phyloP scores from a whole-genome alignment of 1,140 invertebrate species.

The Heliconius eleuchia region DNA sequence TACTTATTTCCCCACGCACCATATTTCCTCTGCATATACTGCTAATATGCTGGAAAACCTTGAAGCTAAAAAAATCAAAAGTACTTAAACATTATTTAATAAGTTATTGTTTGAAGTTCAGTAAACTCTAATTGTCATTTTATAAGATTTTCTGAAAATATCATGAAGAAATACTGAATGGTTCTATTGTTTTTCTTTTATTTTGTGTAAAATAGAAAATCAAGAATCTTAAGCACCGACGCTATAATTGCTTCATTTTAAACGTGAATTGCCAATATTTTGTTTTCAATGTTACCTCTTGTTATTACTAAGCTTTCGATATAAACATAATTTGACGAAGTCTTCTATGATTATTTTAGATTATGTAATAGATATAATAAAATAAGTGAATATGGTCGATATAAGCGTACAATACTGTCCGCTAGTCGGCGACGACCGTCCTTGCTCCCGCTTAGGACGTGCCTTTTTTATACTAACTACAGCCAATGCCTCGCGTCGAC shows the following conservation, averaged over 20 bases:
- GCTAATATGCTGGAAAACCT: too few species aligned
- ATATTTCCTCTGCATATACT: too few species aligned
- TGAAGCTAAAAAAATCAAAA: too few species aligned
- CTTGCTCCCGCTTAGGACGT: background rate
- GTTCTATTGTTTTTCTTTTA: background rate
- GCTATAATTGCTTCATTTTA: background rate
- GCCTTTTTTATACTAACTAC: background rate
- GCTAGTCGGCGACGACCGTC: background rate
- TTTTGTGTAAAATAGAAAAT: background rate
- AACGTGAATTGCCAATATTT: conserved; percentile 4
- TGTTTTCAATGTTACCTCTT: background rate
- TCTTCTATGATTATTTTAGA: background rate
- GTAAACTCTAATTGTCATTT: too few species aligned
- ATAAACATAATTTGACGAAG: background rate
- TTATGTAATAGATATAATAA: background rate
- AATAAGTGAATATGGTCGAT: background rate
- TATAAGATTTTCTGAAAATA: too few species aligned
- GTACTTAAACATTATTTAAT: too few species aligned
- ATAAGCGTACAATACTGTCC: background rate
- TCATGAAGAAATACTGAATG: too few species aligned
- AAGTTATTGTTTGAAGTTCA: too few species aligned
- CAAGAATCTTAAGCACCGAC: background rate
- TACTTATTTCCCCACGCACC: too few species aligned
- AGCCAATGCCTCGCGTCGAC: conserved; percentile 51
- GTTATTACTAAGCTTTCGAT: background rate